Conservation (phyloP, 2,797 vertebrate species). For the Muscicapa comitata region DNA sequence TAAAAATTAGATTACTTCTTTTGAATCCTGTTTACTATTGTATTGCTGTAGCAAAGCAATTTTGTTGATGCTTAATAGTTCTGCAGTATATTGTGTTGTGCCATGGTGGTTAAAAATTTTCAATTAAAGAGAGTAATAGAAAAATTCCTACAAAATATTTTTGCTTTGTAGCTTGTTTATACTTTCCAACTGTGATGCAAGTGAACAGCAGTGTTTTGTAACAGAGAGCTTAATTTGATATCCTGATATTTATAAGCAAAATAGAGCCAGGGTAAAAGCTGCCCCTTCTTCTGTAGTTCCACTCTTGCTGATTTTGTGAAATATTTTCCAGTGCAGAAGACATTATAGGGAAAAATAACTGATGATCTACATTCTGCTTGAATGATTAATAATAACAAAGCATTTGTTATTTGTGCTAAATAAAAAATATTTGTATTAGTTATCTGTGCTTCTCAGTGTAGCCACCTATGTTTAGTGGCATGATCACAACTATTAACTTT, state of each 20-base stretch:
- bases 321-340: background rate
- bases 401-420: background rate
- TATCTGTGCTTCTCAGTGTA: background rate
- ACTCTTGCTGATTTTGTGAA: background rate
- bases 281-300: background rate
- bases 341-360: background rate
- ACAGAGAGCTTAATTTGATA: background rate
- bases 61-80: background rate
- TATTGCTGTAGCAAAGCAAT: background rate
- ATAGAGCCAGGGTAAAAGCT: background rate
- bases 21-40: background rate
- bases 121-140: background rate
- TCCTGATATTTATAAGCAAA: background rate
- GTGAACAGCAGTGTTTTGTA: background rate
- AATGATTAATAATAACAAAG: background rate
- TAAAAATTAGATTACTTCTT: slow-evolving; percentile 25
- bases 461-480: background rate
- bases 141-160: background rate
- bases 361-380: background rate
- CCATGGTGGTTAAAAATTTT: background rate
- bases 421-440: background rate
- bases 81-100: background rate
- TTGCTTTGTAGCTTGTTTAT: background rate
- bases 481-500: background rate
- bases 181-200: background rate